Evolutionary conservation across 2,888 invertebrate species (phyloP).

Genomic region (Lordiphosa andalusiaca): DNA sequence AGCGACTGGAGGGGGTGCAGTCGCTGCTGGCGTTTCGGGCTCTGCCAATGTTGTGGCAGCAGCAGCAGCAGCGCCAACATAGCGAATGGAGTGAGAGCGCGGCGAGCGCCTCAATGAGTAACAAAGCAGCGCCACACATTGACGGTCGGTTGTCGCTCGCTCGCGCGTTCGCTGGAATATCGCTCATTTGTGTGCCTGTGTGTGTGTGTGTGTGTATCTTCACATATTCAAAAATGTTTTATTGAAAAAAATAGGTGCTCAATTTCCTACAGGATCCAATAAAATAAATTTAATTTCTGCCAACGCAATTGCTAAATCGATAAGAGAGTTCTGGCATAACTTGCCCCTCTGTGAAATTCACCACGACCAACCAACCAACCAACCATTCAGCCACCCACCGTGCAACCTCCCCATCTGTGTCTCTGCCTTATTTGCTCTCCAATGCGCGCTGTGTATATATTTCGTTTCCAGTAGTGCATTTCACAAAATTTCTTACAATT

Average conservation of each 20-base stretch:
- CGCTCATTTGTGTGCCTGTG: conserved; percentile 20
- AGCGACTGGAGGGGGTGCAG: conserved; percentile 7
- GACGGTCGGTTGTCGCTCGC: conserved; percentile 47
- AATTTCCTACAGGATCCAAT: conserved; percentile 14
- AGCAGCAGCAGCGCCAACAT: conserved; percentile 29
- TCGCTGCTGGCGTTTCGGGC: conserved; percentile 24
- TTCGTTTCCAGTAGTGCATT: conserved; percentile 35
- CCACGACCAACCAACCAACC: conserved; percentile 43
- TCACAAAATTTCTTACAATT: conserved; percentile 18
- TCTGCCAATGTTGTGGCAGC: conserved; percentile 29
- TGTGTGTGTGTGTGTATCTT: conserved; percentile 9
- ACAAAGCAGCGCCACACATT: conserved; percentile 62
- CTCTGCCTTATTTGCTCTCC: conserved; percentile 12
- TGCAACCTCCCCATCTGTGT: conserved; percentile 9
- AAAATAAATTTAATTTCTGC: not conserved
- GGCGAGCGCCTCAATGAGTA: conserved; percentile 49
- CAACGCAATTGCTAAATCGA: conserved; percentile 51
- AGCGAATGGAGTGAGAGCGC: conserved; percentile 33
- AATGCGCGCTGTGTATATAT: conserved; percentile 14
- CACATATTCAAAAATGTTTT: conserved; percentile 6
- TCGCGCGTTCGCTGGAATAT: conserved; percentile 29
- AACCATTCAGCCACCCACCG: conserved; percentile 15
- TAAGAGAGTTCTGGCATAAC: conserved; percentile 41
- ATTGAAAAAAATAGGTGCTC: conserved; percentile 9
- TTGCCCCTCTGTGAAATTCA: conserved; percentile 43